A percentile compares a stretch with the other conserved stretches of the same genome.
phyloP scores from a whole-genome alignment of 1,140 invertebrate species.

The Penaeus vannamei region DNA sequence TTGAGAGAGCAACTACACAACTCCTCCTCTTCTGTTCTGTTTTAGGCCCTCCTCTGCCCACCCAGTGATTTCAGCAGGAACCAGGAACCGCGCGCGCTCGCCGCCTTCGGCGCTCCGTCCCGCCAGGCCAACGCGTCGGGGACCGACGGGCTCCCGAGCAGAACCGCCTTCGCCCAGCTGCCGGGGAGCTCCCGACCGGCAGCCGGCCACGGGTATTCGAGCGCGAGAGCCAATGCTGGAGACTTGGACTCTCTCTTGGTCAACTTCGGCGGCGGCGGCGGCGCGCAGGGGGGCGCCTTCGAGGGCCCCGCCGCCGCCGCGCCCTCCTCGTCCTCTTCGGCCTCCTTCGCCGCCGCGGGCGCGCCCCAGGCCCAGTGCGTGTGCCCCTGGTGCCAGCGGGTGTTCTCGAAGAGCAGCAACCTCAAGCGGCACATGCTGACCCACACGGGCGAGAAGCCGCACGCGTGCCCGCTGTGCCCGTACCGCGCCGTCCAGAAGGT shows the following conservation, averaged over 20 bases:
- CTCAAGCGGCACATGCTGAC: slow-evolving; percentile 54
- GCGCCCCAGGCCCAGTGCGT: slow-evolving; percentile 29
- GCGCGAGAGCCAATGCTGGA: slow-evolving; percentile 2
- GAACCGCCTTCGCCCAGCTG: not conserved
- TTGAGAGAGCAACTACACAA: slow-evolving; percentile 43
- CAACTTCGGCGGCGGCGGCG: slow-evolving; percentile 2
- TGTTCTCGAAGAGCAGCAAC: slow-evolving; percentile 60
- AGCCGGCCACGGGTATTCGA: not conserved
- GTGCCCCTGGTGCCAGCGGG: slow-evolving; percentile 54
- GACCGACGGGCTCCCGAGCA: not conserved
- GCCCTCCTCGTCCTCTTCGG: not conserved
- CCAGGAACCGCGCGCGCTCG: not conserved
- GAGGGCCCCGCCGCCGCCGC: slow-evolving; percentile 14
- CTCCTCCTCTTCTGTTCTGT: slow-evolving; percentile 61
- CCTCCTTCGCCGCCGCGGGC: not conserved
- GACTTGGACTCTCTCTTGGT: slow-evolving; percentile 54
- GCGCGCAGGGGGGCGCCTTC: not conserved
- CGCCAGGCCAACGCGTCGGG: too few relatives aligned
- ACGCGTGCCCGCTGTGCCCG: slow-evolving; percentile 54
- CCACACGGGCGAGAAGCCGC: slow-evolving; percentile 58
- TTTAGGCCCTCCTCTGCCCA: slow-evolving; percentile 45
- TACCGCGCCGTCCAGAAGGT: slow-evolving; percentile 62
- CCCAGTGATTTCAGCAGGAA: slow-evolving; percentile 54
- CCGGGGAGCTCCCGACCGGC: slow-evolving; percentile 3
- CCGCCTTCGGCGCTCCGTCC: too few relatives aligned